Conservation (phyloP, 2,797 vertebrate species). For the Pseudochaenichthys georgianus region DNA sequence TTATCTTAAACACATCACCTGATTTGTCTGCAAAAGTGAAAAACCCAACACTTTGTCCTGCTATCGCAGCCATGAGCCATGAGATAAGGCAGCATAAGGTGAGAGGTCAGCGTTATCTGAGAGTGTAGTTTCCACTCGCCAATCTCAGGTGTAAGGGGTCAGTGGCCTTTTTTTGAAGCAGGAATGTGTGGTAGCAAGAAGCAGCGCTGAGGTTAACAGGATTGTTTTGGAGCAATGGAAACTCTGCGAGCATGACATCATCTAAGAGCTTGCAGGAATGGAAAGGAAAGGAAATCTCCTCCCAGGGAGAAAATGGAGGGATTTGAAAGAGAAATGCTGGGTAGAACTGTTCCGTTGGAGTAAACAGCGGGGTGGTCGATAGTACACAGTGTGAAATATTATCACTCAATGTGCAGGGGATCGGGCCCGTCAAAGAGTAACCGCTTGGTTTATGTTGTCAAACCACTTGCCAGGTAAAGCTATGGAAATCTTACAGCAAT, state of each 20-base stretch:
- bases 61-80: conserved; percentile 16
- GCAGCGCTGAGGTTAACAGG: conserved; percentile 73
- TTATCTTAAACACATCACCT: conserved; percentile 65
- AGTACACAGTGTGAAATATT: conserved; percentile 77
- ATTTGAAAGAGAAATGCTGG: conserved; percentile 69
- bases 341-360: conserved; percentile 68
- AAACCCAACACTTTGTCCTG: conserved; percentile 28
- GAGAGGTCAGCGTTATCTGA: conserved; percentile 53
- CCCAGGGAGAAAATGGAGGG: conserved; percentile 75
- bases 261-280: conserved; percentile 75
- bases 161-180: conserved; percentile 3
- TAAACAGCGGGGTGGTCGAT: conserved; percentile 74
- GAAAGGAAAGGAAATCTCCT: conserved; percentile 83
- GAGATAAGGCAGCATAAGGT: conserved; percentile 35
- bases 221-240: conserved; percentile 77
- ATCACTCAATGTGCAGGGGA: conserved; percentile 76
- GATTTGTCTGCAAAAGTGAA: conserved; percentile 34
- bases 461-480: conserved; percentile 75
- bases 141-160: conserved; percentile 61
- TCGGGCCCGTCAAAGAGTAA: conserved; percentile 71
- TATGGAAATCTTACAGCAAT: conserved; percentile 69
- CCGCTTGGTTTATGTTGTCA: conserved; percentile 78
- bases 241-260: conserved; percentile 81
- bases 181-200: conserved; percentile 67
- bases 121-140: conserved; percentile 33